phyloP scores from a whole-genome alignment of 2,797 vertebrate species.

The Alcedo atthis region DNA sequence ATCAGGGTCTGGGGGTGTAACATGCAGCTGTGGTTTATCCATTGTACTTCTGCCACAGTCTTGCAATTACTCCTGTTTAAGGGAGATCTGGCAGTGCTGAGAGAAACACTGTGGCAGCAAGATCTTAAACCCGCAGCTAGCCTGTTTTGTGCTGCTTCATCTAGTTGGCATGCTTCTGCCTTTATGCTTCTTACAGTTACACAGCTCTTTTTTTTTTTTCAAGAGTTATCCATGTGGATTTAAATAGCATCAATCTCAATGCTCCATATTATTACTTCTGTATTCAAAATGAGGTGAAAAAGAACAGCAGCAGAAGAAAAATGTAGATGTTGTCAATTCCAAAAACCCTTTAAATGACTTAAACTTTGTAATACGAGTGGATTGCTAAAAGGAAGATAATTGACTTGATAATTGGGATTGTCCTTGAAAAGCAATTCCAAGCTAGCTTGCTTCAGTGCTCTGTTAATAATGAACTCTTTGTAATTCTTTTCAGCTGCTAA shows the following conservation, averaged over 20 bases:
- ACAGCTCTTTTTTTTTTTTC: background rate
- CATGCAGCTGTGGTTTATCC: background rate
- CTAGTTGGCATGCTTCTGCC: background rate
- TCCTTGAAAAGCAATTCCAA: constrained; percentile 27
- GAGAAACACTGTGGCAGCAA: background rate
- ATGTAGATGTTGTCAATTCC: background rate
- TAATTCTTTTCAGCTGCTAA: constrained; percentile 32
- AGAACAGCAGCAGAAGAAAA: background rate
- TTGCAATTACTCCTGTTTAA: background rate
- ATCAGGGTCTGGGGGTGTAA: background rate
- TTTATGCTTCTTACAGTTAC: background rate
- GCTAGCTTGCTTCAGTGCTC: background rate
- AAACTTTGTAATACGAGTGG: background rate
- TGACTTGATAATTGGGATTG: constrained; percentile 45
- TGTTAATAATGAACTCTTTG: constrained; percentile 45
- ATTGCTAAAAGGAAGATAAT: background rate
- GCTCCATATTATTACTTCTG: background rate
- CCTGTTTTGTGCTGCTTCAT: background rate
- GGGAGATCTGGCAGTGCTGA: background rate
- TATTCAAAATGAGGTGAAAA: background rate
- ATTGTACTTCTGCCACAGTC: background rate
- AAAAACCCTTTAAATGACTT: background rate
- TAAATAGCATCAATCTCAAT: background rate
- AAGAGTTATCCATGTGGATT: background rate
- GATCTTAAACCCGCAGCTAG: background rate